Evolutionary conservation across 2,888 invertebrate species (phyloP).

Genomic region (Pollenia amentaria): DNA sequence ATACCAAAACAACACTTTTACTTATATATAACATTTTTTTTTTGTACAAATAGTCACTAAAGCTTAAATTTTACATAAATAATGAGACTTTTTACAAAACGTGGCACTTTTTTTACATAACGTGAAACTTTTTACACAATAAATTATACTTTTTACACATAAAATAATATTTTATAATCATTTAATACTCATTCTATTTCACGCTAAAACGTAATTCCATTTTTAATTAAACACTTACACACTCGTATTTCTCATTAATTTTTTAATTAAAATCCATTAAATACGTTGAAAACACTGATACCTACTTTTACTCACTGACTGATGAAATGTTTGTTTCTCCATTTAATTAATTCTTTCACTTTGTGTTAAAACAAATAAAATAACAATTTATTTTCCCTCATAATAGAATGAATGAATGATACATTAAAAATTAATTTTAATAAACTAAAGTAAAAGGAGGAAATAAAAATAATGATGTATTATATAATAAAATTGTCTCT

Average conservation of each 20-base stretch:
- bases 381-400: slow-evolving; percentile 2
- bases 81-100: too few species aligned
- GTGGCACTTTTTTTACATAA: too few species aligned
- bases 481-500: slow-evolving; percentile 19
- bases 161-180: too few species aligned
- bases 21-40: too few species aligned
- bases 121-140: too few species aligned
- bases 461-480: not conserved
- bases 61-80: too few species aligned
- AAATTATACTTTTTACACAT: too few species aligned
- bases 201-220: not conserved
- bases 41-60: too few species aligned
- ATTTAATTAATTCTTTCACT: slow-evolving; percentile 63
- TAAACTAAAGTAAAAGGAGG: not conserved
- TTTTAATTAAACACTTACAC: not conserved
- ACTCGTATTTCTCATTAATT: not conserved
- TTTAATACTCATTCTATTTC: too few species aligned
- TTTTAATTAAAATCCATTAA: not conserved
- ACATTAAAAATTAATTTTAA: slow-evolving; percentile 37
- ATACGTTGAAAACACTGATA: not conserved
- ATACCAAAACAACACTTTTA: too few species aligned
- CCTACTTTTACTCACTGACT: slow-evolving; percentile 79
- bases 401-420: not conserved
- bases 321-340: slow-evolving; percentile 80
- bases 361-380: slow-evolving; percentile 12